phyloP scores from a whole-genome alignment of 1,140 invertebrate genomes.

The Amyelois transitella region DNA sequence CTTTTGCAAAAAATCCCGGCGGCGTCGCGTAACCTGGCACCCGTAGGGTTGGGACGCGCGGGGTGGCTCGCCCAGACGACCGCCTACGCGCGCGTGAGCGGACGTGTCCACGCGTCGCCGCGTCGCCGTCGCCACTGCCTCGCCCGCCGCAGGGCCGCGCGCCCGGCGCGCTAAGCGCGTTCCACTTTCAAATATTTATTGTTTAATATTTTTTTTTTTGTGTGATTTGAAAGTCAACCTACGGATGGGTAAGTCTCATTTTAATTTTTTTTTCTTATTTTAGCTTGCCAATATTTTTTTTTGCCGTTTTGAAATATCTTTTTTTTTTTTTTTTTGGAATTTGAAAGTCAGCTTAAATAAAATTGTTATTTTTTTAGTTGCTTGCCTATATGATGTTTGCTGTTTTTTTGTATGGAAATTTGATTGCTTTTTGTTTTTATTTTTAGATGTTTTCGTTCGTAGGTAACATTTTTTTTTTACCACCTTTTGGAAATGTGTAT shows the following conservation, averaged over 20 bases:
- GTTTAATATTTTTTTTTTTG: neutral
- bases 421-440: too few species aligned
- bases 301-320: neutral
- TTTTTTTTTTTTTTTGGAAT: too few species aligned
- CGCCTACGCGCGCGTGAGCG: slow-evolving; percentile 55
- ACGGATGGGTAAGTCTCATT: neutral
- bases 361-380: too few species aligned
- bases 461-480: too few species aligned
- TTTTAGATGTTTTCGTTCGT: too few species aligned
- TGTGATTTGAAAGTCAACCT: neutral
- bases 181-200: neutral
- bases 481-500: too few species aligned
- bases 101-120: slow-evolving; percentile 30
- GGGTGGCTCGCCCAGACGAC: slow-evolving; percentile 36
- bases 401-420: too few species aligned
- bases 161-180: slow-evolving; percentile 28
- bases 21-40: neutral
- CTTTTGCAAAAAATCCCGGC: neutral
- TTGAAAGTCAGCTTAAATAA: too few species aligned
- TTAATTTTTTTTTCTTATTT: neutral
- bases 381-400: too few species aligned
- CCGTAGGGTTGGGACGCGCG: neutral
- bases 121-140: slow-evolving; percentile 7
- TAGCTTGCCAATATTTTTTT: neutral
- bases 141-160: slow-evolving; percentile 27